phyloP scores from a whole-genome alignment of 2,797 vertebrate genomes.

The Rhinichthys osculus region DNA sequence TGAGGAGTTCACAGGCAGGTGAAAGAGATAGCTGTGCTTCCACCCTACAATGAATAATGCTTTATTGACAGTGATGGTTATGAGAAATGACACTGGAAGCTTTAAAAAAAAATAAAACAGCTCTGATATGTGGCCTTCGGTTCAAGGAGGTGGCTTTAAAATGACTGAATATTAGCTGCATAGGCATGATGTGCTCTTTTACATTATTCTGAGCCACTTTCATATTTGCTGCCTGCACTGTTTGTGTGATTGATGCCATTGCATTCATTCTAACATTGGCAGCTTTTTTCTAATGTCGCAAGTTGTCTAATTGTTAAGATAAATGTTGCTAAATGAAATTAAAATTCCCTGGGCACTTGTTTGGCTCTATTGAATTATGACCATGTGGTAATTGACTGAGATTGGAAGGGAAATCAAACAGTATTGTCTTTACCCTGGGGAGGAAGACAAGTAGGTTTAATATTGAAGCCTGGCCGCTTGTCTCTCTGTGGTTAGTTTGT shows the following conservation, averaged over 20 bases:
- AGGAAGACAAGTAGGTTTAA: conserved; percentile 66
- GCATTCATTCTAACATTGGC: conserved; percentile 54
- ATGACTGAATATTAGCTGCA: conserved; percentile 64
- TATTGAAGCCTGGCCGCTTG: conserved; percentile 58
- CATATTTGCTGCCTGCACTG: not conserved
- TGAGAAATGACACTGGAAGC: conserved; percentile 66
- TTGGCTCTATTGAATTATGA: conserved; percentile 73
- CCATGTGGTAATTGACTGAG: conserved; percentile 75
- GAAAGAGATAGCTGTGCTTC: conserved; percentile 68
- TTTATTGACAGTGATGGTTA: conserved; percentile 74
- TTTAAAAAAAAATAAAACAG: conserved; percentile 75
- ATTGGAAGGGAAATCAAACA: conserved; percentile 64
- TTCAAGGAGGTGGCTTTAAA: conserved; percentile 50
- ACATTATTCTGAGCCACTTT: not conserved
- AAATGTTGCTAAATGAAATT: conserved; percentile 77
- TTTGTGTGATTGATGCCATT: not conserved
- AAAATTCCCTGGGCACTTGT: conserved; percentile 75
- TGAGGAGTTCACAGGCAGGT: conserved; percentile 76
- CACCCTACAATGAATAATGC: conserved; percentile 69
- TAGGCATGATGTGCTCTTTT: conserved; percentile 50
- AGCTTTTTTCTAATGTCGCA: conserved; percentile 63
- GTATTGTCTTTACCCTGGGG: conserved; percentile 53
- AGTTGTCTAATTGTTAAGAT: conserved; percentile 77
- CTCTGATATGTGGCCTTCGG: conserved; percentile 47
- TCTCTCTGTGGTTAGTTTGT: conserved; percentile 28